Conservation (phyloP, 2,797 vertebrate species). For the Enteromius viviparus region DNA sequence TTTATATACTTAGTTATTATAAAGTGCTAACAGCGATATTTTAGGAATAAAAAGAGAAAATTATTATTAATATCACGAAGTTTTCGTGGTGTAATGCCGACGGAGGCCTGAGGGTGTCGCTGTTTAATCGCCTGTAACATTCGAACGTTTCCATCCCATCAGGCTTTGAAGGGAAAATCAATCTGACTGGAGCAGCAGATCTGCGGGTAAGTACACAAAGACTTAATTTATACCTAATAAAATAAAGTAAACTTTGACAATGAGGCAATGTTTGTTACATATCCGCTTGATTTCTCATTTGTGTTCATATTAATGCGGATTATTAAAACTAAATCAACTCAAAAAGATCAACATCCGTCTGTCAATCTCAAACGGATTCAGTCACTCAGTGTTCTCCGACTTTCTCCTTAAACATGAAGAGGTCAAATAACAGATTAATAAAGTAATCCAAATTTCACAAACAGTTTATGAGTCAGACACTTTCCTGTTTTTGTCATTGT, state of each 20-base stretch:
- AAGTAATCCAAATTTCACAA: no score
- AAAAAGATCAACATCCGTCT: constrained; percentile 4
- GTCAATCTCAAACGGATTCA: neutral
- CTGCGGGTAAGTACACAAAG: constrained; percentile 42
- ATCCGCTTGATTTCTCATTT: neutral
- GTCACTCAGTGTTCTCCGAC: neutral
- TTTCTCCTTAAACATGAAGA: no score
- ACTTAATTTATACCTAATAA: neutral
- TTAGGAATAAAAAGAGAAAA: neutral
- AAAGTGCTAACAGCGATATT: neutral
- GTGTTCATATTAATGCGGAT: neutral
- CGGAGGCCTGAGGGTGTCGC: constrained; percentile 17
- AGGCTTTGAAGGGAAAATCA: neutral
- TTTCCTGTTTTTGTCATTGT: no score
- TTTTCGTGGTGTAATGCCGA: neutral
- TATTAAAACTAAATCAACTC: neutral
- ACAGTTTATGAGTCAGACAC: no score
- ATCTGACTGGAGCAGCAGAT: neutral
- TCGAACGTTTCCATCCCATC: neutral
- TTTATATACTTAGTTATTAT: neutral
- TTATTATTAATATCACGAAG: fast-evolving
- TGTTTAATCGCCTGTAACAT: constrained; percentile 11
- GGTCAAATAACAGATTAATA: no score
- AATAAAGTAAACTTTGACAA: neutral
- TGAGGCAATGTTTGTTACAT: neutral